These are phyloP conservation scores for Heliconius eleuchia DNA, from an alignment of 1,140 invertebrate species.

Conservation along the genomic window DNA sequence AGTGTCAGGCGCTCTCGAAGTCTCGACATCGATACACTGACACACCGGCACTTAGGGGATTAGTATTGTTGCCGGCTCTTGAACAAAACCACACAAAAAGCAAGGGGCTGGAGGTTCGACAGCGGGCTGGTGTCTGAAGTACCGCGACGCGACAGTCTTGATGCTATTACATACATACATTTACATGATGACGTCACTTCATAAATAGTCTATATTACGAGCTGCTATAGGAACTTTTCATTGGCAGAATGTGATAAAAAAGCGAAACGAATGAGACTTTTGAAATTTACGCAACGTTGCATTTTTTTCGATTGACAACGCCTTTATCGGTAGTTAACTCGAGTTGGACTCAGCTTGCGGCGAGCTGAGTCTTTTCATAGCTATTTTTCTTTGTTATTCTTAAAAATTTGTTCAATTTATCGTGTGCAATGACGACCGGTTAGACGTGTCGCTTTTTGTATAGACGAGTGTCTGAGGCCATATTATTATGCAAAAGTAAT, in stretches of 20 bases:
- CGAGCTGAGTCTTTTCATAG: background rate
- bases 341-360: background rate
- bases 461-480: conserved; percentile 5
- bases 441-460: conserved; percentile 10
- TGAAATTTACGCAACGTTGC: conserved; percentile 11
- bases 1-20: background rate
- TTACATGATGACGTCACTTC: conserved; percentile 17
- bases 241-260: conserved; percentile 15
- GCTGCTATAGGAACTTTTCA: background rate
- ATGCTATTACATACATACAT: conserved; percentile 33
- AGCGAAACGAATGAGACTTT: conserved; percentile 4
- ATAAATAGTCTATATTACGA: conserved; percentile 8
- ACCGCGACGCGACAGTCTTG: conserved; percentile 34
- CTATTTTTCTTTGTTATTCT: background rate
- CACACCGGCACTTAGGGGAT: conserved; percentile 6
- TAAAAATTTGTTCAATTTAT: conserved; percentile 1
- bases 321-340: conserved; percentile 7
- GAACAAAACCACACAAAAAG: conserved; percentile 19
- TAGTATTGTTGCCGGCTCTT: conserved; percentile 6
- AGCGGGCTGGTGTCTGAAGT: conserved; percentile 13
- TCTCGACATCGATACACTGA: conserved; percentile 15
- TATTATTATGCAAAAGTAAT: conserved; percentile 11
- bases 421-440: conserved; percentile 11
- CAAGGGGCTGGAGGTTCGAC: conserved; percentile 13
- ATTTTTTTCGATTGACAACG: conserved; percentile 7